Base-by-base conservation (phyloP, 2,888 invertebrate genomes). In the Agelastica alni region DNA sequence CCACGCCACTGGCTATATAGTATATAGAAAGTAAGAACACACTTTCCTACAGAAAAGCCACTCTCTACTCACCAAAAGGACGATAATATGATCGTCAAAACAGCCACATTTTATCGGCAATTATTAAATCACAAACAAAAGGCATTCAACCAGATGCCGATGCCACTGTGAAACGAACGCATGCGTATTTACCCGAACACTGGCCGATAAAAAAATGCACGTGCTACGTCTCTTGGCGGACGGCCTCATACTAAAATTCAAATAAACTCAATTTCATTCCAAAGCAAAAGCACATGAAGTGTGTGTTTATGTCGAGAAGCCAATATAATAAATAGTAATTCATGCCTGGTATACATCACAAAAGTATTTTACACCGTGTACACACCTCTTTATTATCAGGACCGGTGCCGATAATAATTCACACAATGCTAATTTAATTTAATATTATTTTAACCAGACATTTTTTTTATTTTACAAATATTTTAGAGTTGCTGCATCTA, bases 91-190 rank as follows among this genome's bases (percentile, higher is more conserved):
- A 28, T 51, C 36, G 34, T 34, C 42, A 31, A 44, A 44, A 43
- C 49, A 42, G 14, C 43, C 51, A 44, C 51, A 51, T 51, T 43
- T 51, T 36, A 34, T 30, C 16, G 26, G 41, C 43, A 17, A 44
- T 37, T 14, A 43, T 28, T 36, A 34, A 51, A 18, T 4, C 36
- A 36, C 34, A 43, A 34, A 42, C 48, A 31, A 28, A 42, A 31
- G 22, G 18, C 20, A 43, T 13, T 28, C 30, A 6, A 32, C 14
- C 28, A 36, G 36, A 31, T 48, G 41, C 39, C 31, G 30, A 47
- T 39, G 17, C 18, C n/a, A 39, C 26, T 28, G 20, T 7, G 12
- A 16, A 34, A 18, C 43, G 18, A 36, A 43, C 22, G 37, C 43
- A 42, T 49, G 49, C 42, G 49, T 34, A 20, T 32, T 32, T 22